Conservation (phyloP, 92 coral and sea anemone species). For the Zoanthus sociatus region DNA sequence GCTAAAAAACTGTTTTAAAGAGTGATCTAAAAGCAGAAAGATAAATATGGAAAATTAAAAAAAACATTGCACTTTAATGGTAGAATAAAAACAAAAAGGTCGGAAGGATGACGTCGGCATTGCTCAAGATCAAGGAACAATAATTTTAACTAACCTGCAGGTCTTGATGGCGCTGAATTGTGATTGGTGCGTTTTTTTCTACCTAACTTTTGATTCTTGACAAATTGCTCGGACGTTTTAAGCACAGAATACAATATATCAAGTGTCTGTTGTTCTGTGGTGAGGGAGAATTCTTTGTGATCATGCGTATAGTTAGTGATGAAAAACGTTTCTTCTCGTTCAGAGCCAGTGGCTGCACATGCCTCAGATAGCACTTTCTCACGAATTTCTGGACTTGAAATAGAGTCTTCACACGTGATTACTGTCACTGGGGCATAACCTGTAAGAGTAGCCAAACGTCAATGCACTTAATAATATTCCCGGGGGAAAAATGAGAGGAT, state of each 20-base stretch:
- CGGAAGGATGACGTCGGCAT: neutral
- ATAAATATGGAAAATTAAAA: neutral
- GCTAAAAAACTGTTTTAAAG: constrained; percentile 68
- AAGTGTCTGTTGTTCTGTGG: constrained; percentile 71
- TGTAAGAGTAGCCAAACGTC: neutral
- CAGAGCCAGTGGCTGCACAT: constrained; percentile 75
- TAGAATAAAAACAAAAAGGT: neutral
- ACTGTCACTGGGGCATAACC: constrained; percentile 83
- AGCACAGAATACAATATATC: constrained; percentile 71
- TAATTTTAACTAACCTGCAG: neutral
- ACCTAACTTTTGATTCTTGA: constrained; percentile 67
- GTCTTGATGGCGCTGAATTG: neutral
- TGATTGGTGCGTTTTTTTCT: constrained; percentile 29
- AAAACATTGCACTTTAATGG: neutral
- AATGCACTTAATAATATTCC: neutral
- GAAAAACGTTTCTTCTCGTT: constrained; percentile 70
- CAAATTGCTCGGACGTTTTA: constrained; percentile 70
- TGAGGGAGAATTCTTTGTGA: constrained; percentile 41
- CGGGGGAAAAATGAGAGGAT: too few relatives aligned
- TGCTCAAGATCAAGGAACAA: neutral
- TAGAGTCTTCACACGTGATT: constrained; percentile 76
- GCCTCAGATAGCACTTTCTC: constrained; percentile 65
- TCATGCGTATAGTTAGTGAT: constrained; percentile 72
- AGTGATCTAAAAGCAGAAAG: constrained; percentile 11
- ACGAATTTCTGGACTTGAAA: constrained; percentile 52